Base-by-base conservation (phyloP, 2,113 vertebrate species). In the Telmatochromis brachygnathus region DNA sequence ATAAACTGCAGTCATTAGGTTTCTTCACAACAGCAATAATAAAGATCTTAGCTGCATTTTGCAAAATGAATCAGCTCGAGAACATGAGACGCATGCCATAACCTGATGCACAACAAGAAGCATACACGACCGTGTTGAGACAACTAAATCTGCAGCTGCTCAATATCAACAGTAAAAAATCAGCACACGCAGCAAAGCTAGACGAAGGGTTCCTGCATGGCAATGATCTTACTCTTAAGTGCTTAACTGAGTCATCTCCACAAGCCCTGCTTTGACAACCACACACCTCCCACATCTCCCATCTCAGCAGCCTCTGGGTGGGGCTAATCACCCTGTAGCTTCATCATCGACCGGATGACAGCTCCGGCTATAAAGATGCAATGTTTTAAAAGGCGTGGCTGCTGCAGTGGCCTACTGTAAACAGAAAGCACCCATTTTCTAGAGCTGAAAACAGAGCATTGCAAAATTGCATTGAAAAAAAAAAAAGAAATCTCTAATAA, bases 161-260 rank as follows among this genome's bases (percentile, higher is more conserved):
- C 91, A 83, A 90, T 92, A 92, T 92, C 84, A 91, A 92, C 60
- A 83, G 86, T 85, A 84, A 90, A 81, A 89, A 80, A 90, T 88
- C 82, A 88, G 93, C 90, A 88, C 85, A 90, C 86, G 33, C 89
- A 93, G 92, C 90, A 94, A 87, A 91, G 89, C 88, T 45, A n/a
- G 83, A 75, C 35, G 42, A 84, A 94, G 81, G 82, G 89, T 75
- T 92, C 85, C 86, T 89, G 84, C 89, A 91, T 94, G 84, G 91
- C 94, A 92, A 96, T 95, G 92, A 93, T 94, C 92, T 92, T 83
- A 86, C 90, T 94, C 89, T 77, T 93, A 94, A 94, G 88, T 93
- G 92, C 92, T 93, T 92, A 83, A 92, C 92, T 93, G 92, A 94
- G 91, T 94, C 94, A 91, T 94, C 89, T 88, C 92, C 5, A 75